phyloP scores from a whole-genome alignment of 2,888 invertebrate species.

The Euspilapteryx auroguttella region DNA sequence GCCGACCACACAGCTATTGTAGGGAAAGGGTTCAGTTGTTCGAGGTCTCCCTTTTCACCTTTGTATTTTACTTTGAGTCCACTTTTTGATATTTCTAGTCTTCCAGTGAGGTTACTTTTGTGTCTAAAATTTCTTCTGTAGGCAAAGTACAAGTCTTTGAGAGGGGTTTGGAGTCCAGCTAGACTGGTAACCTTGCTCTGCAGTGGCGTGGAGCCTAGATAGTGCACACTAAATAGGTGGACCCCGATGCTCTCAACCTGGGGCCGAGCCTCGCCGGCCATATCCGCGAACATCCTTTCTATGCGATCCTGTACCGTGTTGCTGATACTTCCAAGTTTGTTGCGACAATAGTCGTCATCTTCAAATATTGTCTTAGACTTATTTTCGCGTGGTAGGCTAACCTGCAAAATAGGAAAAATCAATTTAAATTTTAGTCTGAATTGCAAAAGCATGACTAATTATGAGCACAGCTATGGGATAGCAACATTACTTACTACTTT shows the following conservation, averaged over 20 bases:
- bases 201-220: slow-evolving; percentile 79
- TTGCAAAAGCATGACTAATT: background rate
- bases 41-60: slow-evolving; percentile 64
- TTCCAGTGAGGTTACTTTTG: slow-evolving; percentile 57
- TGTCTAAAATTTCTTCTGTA: slow-evolving; percentile 58
- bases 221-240: slow-evolving; percentile 73
- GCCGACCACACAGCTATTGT: slow-evolving; percentile 94
- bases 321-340: slow-evolving; percentile 32
- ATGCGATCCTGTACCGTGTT: slow-evolving; percentile 85
- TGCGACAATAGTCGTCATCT: slow-evolving; percentile 44
- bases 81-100: slow-evolving; percentile 67
- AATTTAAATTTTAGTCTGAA: slow-evolving; percentile 2
- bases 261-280: slow-evolving; percentile 58
- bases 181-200: slow-evolving; percentile 80
- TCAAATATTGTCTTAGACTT: slow-evolving; percentile 30
- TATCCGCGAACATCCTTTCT: slow-evolving; percentile 81
- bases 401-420: slow-evolving; percentile 17
- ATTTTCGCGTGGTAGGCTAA: slow-evolving; percentile 27
- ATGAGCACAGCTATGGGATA: too few species aligned
- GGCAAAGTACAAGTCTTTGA: slow-evolving; percentile 71
- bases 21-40: slow-evolving; percentile 79
- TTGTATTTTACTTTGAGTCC: slow-evolving; percentile 75
- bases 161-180: slow-evolving; percentile 78
- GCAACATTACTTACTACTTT: too few species aligned
- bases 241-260: slow-evolving; percentile 56